Percentiles rank a stretch among this genome's conserved stretches.
Evolutionary conservation across 2,888 invertebrate species (phyloP).

Genomic region (Ennomos erosarius): DNA sequence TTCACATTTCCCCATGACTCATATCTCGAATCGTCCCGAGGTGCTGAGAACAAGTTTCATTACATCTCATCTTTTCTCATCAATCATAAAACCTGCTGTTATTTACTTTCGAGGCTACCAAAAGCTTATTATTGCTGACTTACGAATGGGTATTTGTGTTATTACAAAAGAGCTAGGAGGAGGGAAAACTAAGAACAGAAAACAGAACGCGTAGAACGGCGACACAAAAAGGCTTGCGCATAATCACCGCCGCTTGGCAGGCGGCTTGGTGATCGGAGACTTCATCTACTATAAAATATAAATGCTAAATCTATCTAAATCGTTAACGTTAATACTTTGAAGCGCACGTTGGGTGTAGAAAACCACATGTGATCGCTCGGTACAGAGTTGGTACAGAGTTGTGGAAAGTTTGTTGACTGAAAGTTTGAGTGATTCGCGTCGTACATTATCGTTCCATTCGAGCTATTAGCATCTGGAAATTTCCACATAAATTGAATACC

Average conservation of each 20-base stretch:
- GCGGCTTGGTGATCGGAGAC: too few species aligned
- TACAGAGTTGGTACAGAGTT: constrained; percentile 22
- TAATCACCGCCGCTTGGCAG: too few species aligned
- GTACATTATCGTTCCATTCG: constrained; percentile 5
- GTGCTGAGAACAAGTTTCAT: too few species aligned
- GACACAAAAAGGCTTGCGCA: too few species aligned
- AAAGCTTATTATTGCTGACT: too few species aligned
- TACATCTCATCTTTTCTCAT: too few species aligned
- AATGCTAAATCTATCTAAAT: constrained; percentile 15
- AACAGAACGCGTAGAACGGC: too few species aligned
- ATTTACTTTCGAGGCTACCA: too few species aligned
- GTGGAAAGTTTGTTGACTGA: constrained; percentile 18
- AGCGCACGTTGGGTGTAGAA: constrained; percentile 14
- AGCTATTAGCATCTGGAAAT: constrained; percentile 17
- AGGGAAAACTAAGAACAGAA: too few species aligned
- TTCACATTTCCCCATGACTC: constrained; percentile 13
- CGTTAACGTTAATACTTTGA: constrained; percentile 13
- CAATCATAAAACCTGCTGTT: too few species aligned
- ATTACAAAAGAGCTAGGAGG: too few species aligned
- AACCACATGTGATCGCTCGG: constrained; percentile 19
- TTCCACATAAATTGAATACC: constrained; percentile 13
- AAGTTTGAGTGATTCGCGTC: constrained; percentile 23
- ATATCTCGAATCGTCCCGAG: not conserved
- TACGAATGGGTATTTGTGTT: too few species aligned
- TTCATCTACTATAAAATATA: not conserved